A percentile compares a stretch with the other conserved stretches of the same genome.
Evolutionary conservation across 1,140 invertebrate species (phyloP).

Genomic region (Plutomurus gul): DNA sequence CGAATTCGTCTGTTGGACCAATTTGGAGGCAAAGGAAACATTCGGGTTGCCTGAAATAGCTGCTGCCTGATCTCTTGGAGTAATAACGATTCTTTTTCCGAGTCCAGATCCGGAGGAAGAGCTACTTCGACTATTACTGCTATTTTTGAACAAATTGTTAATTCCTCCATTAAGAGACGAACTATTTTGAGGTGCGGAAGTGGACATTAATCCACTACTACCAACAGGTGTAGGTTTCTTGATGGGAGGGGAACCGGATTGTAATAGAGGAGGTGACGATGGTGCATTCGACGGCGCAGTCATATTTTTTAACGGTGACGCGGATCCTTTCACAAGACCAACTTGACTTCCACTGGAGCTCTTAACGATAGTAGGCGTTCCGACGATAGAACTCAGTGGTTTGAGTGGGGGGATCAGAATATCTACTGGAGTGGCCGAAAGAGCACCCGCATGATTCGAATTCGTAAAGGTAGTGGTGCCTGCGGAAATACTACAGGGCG

Average conservation of each 20-base stretch:
- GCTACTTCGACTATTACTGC: neutral
- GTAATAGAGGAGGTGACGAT: slow-evolving; percentile 24
- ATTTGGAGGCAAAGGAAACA: slow-evolving; percentile 45
- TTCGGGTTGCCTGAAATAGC: neutral
- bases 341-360: slow-evolving; percentile 52
- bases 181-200: slow-evolving; percentile 55
- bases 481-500: neutral
- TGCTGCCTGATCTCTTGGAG: slow-evolving; percentile 4
- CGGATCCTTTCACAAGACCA: slow-evolving; percentile 35
- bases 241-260: slow-evolving; percentile 38
- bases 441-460: neutral
- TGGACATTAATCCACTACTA: neutral
- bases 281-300: slow-evolving; percentile 12
- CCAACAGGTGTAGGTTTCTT: slow-evolving; percentile 45
- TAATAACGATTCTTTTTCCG: slow-evolving; percentile 39
- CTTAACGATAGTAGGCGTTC: slow-evolving; percentile 53
- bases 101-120: neutral
- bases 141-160: slow-evolving; percentile 20
- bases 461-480: neutral
- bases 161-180: slow-evolving; percentile 40
- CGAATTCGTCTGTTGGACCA: slow-evolving; percentile 21
- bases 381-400: neutral
- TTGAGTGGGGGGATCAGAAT: slow-evolving; percentile 19
- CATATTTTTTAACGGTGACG: slow-evolving; percentile 8
- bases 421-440: slow-evolving; percentile 22